phyloP scores from a whole-genome alignment of 2,888 invertebrate genomes.

The Pardosa pseudoannulata region DNA sequence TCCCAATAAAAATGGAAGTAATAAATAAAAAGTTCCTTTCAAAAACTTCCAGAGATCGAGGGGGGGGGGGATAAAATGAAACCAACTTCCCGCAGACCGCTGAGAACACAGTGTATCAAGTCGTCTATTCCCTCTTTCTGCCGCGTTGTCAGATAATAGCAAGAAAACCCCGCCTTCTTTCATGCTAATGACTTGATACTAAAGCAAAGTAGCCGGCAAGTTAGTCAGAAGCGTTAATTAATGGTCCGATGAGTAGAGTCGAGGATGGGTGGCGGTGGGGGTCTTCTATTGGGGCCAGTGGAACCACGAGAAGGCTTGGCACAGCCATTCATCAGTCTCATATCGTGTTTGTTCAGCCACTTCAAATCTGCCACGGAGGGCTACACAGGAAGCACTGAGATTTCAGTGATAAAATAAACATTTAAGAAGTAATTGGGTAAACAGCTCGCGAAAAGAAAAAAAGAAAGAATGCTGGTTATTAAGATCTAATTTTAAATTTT shows the following conservation, averaged over 20 bases:
- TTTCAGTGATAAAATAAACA: not conserved
- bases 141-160: constrained; percentile 37
- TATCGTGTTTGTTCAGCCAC: constrained; percentile 36
- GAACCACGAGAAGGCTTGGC: constrained; percentile 34
- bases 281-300: constrained; percentile 6
- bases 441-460: not conserved
- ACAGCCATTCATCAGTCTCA: constrained; percentile 37
- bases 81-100: not conserved
- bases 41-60: not conserved
- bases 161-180: constrained; percentile 44
- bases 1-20: not conserved
- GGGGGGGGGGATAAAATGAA: not conserved
- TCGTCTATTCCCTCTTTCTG: constrained; percentile 19
- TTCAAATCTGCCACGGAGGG: constrained; percentile 8
- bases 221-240: constrained; percentile 48
- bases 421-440: not conserved
- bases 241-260: constrained; percentile 36
- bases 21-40: not conserved
- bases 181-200: constrained; percentile 47
- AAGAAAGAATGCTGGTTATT: not conserved
- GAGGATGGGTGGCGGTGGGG: constrained; percentile 6
- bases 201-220: constrained; percentile 44
- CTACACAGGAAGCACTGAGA: not conserved
- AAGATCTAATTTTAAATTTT: not conserved
- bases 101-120: constrained; percentile 32